A percentile compares a stretch with the other conserved stretches of the same genome.
Evolutionary conservation across 2,797 vertebrate species (phyloP).

Genomic region (Notamacropus eugenii): DNA sequence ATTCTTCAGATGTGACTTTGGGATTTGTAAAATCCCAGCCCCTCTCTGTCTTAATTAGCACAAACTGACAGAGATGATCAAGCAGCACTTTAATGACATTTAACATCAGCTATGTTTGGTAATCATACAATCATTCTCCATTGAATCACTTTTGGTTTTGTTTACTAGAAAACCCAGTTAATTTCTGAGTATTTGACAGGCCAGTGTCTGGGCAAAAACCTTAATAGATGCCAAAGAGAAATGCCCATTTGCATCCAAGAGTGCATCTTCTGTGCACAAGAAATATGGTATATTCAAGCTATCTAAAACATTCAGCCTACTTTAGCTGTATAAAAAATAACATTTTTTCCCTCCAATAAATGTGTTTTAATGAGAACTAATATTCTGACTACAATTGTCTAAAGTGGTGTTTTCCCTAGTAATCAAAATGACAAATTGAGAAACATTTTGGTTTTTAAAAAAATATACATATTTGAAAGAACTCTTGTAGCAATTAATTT

Average conservation of each 20-base stretch:
- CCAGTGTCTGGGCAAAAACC: conserved; percentile 83
- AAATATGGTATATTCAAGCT: conserved; percentile 64
- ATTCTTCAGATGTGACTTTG: conserved; percentile 85
- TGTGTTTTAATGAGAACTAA: conserved; percentile 76
- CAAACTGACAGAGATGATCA: conserved; percentile 89
- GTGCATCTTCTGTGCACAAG: conserved; percentile 70
- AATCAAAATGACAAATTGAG: conserved; percentile 56
- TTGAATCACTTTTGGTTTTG: conserved; percentile 80
- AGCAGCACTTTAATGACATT: conserved; percentile 96
- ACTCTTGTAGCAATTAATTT: conserved; percentile 58
- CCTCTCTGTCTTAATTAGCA: conserved; percentile 88
- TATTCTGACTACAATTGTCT: conserved; percentile 77
- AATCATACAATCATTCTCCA: conserved; percentile 87
- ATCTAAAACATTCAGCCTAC: conserved; percentile 76
- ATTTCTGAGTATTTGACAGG: conserved; percentile 83
- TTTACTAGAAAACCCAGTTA: conserved; percentile 81
- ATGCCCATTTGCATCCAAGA: conserved; percentile 75
- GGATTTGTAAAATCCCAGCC: conserved; percentile 84
- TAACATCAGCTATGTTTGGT: conserved; percentile 88
- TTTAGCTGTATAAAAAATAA: conserved; percentile 76
- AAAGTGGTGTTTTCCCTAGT: conserved; percentile 57
- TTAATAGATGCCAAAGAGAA: conserved; percentile 93
- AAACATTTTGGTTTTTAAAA: conserved; percentile 21
- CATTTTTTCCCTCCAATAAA: conserved; percentile 71
- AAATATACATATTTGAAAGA: conserved; percentile 55